Evolutionary conservation across 1,140 invertebrate species (phyloP), one percentile per base, ranked within the genome.

Genomic region (Drosophila pseudoananassae): DNA sequence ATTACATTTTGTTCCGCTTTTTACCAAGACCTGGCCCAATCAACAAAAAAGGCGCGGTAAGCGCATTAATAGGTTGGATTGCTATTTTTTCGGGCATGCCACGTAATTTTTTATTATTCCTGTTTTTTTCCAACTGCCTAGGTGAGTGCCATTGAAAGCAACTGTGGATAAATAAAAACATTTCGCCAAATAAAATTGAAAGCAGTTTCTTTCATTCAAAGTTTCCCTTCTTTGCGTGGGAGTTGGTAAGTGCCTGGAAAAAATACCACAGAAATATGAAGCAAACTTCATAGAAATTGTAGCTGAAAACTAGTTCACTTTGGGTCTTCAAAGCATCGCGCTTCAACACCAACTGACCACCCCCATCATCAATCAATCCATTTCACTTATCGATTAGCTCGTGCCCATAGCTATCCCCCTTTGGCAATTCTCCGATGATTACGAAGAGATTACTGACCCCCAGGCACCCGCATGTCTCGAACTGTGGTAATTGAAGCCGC

Each of bases 311-410:
- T 52, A 47, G 61, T 57, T 78, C 64, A 82, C 27, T 29, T 52
- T 63, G 25, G 65, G 14, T 27, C 25, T 27, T 27, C 6, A 27
- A 5, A 27, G 29, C 46, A 43, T 33, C 8, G 47, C 12, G n/a
- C 25, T 53, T 36, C 29, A 56, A 25, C 43, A 55, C 27, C 46
- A 15, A 49, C 53, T 46, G 72, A 52, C 45, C 12, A 40, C 51
- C 45, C 23, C 53, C 20, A 43, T 50, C 73, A 83, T 83, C 84
- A 78, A 83, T 83, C 79, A 83, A 75, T 61, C 43, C 56, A 69
- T 58, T 75, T 71, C 52, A 57, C 56, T 83, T 46, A 84, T 83
- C 80, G 79, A 71, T 84, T 84, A 79, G 59, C 76, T 61, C 79
- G 64, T 75, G 76, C 64, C 51, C 20, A 20, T 12, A 38, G 43